Evolutionary conservation across 1,140 invertebrate species (phyloP).

Genomic region (Achroia grisella): DNA sequence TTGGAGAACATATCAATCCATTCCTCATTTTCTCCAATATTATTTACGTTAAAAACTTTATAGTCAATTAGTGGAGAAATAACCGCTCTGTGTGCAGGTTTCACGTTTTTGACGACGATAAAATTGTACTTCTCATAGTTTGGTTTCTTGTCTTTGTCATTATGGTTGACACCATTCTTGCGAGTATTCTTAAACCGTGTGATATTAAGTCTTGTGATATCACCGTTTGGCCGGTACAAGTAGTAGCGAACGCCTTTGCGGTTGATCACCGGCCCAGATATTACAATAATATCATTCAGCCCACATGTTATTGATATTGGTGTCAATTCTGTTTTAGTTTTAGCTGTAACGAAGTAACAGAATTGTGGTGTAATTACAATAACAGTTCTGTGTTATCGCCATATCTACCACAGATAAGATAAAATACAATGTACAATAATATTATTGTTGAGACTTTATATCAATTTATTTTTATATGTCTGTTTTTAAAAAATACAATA

Average conservation of each 20-base stretch:
- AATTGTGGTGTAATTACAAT: too few species aligned
- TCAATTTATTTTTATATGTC: too few species aligned
- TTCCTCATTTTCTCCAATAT: background rate
- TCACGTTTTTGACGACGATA: slow-evolving; percentile 9
- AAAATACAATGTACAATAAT: too few species aligned
- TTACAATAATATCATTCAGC: slow-evolving; percentile 32
- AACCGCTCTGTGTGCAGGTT: slow-evolving; percentile 9
- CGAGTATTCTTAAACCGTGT: background rate
- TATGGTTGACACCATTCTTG: too few species aligned
- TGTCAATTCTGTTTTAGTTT: slow-evolving; percentile 29
- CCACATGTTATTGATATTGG: slow-evolving; percentile 22
- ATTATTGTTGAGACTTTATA: too few species aligned
- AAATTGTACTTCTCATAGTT: background rate
- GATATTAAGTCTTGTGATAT: slow-evolving; percentile 26
- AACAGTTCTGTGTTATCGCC: too few species aligned
- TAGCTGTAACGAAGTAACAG: slow-evolving; percentile 28
- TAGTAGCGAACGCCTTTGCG: slow-evolving; percentile 27
- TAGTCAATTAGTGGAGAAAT: slow-evolving; percentile 4
- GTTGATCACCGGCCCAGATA: slow-evolving; percentile 32
- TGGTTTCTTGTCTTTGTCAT: background rate
- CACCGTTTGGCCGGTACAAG: slow-evolving; percentile 36
- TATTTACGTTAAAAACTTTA: background rate
- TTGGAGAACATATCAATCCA: slow-evolving; percentile 13
- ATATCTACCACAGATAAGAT: too few species aligned
- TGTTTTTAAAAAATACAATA: too few species aligned